These are phyloP conservation scores for Ephestia elutella DNA, from an alignment of 1,140 invertebrate genomes.

Conservation along the genomic window DNA sequence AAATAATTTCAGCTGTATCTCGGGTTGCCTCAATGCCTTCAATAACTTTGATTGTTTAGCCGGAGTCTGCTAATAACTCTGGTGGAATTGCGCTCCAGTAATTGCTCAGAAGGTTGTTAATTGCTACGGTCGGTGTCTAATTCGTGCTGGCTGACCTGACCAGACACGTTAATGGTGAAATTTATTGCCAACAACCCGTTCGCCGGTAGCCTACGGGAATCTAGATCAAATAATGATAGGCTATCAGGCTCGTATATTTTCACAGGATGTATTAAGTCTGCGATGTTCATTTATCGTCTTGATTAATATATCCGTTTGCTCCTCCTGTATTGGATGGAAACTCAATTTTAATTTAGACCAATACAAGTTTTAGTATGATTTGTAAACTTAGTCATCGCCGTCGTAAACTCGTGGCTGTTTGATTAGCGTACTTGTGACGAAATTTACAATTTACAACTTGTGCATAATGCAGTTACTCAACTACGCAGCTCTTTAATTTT, in stretches of 20 bases:
- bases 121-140: constrained; percentile 42
- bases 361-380: neutral
- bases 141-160: constrained; percentile 25
- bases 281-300: constrained; percentile 8
- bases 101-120: constrained; percentile 57
- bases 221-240: constrained; percentile 25
- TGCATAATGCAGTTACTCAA: constrained; percentile 14
- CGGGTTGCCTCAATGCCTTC: constrained; percentile 5
- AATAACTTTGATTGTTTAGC: constrained; percentile 38
- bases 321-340: neutral
- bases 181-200: constrained; percentile 30
- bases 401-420: neutral
- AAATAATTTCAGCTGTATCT: neutral
- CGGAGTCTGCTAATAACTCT: constrained; percentile 39
- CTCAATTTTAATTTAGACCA: neutral
- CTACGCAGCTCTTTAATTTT: constrained; percentile 12
- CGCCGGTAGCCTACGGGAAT: constrained; percentile 23
- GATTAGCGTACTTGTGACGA: neutral
- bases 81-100: constrained; percentile 38
- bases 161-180: constrained; percentile 34
- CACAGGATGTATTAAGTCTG: constrained; percentile 10
- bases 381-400: too few relatives aligned
- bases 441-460: neutral
- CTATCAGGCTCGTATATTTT: constrained; percentile 22
- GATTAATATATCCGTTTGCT: neutral